Percentiles rank a stretch among this genome's conserved stretches.
Evolutionary conservation across 2,797 vertebrate species (phyloP).

Genomic region (Glyptemys insculpta): DNA sequence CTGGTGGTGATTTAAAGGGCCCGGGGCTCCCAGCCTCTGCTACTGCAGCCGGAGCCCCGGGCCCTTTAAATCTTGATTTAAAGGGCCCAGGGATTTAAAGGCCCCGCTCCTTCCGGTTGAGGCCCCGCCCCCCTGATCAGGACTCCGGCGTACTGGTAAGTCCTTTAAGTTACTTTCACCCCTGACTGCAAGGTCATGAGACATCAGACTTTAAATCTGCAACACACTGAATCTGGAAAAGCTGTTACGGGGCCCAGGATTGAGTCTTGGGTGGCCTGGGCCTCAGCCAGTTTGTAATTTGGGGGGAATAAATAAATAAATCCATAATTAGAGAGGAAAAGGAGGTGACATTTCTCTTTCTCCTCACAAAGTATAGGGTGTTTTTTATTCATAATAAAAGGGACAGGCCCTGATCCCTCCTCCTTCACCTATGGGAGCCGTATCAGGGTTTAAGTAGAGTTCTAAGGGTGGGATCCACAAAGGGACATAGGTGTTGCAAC

Average conservation of each 20-base stretch:
- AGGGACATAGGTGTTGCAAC: too few relatives aligned
- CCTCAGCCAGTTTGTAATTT: neutral
- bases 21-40: too few relatives aligned
- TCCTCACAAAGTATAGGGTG: rapidly evolving
- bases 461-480: too few relatives aligned
- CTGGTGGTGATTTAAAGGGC: too few relatives aligned
- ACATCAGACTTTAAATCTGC: neutral
- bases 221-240: neutral
- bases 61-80: too few relatives aligned
- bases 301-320: neutral
- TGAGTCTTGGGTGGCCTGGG: neutral
- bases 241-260: neutral
- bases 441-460: too few relatives aligned
- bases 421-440: neutral
- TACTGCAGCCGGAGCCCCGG: too few relatives aligned
- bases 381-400: neutral
- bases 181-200: neutral
- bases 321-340: neutral
- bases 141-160: too few relatives aligned
- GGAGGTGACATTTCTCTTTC: neutral
- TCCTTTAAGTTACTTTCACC: too few relatives aligned
- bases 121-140: too few relatives aligned
- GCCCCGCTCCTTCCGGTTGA: too few relatives aligned
- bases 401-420: neutral
- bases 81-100: too few relatives aligned